Evolutionary conservation across 2,888 invertebrate species (phyloP), one percentile per base, ranked within the genome.

Genomic region (Azorinus chamasolen): DNA sequence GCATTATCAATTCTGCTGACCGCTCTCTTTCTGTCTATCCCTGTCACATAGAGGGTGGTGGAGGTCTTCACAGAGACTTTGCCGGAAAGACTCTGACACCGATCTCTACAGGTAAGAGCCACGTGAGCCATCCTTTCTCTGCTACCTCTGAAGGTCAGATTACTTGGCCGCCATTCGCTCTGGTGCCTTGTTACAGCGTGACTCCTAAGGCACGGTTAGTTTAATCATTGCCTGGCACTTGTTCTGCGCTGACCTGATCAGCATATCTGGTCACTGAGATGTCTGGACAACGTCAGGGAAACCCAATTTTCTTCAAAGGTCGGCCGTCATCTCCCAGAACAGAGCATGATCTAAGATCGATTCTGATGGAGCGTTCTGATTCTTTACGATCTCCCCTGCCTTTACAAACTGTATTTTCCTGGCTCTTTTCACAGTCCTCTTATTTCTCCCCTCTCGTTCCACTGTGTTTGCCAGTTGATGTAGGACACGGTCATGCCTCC

Each of bases 251-350:
- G 24, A 51, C 51, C 24, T 12, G 24, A 51, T 16, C 5, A 51
- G 6, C 8, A 22, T 51, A 16, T 51, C 51, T 12, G 51, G 22
- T 16, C 20, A 6, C 20, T 12, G 51, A 6, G 14, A 12, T 20
- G 51, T 51, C 51, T 51, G 20, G 20, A 51, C 51, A 20, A 51
- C 20, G 51, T 51, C 24, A 6, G 51, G 51, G 24, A 51, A 51
- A 20, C 2, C 24, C 20, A 20, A 16, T 5, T 22, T 51, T 51
- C 6, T 22, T 20, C 20, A 5, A 14, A 20, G n/a, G n/a, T n/a
- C n/a, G n/a, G n/a, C n/a, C n/a, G 20, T 18, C 45, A 45, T 8
- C 20, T 45, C 45, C 45, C 20, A 45, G 4, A 4, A 45, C 4
- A 8, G 6, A 45, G 45, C 4, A 5, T 45, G 6, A 45, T 45